phyloP scores from a whole-genome alignment of 2,888 invertebrate genomes.

The Heliconius cydno region DNA sequence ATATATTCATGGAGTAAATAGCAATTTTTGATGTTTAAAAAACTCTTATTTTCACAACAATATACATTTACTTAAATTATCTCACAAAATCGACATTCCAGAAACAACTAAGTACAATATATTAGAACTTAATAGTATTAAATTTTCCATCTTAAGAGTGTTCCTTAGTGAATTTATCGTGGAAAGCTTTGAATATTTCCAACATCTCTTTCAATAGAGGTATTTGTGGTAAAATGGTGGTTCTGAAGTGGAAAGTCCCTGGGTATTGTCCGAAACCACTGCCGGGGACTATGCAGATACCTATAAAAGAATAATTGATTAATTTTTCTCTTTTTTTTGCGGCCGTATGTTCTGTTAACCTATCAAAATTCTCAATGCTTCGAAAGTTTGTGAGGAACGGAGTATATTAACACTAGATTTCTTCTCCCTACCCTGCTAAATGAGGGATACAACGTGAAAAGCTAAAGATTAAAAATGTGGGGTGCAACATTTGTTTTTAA shows the following conservation, averaged over 20 bases:
- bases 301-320: slow-evolving; percentile 64
- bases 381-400: too few relatives aligned
- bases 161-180: slow-evolving; percentile 87
- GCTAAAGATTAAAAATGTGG: too few relatives aligned
- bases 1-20: too few relatives aligned
- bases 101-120: neutral
- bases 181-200: slow-evolving; percentile 91
- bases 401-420: too few relatives aligned
- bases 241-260: slow-evolving; percentile 97
- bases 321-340: neutral
- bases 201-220: slow-evolving; percentile 92
- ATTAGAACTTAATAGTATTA: neutral
- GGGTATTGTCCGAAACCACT: slow-evolving; percentile 97
- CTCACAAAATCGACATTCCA: neutral
- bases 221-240: slow-evolving; percentile 96
- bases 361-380: too few relatives aligned
- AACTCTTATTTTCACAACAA: neutral
- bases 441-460: too few relatives aligned
- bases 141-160: slow-evolving; percentile 55
- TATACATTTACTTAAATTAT: neutral
- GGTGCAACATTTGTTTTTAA: too few relatives aligned
- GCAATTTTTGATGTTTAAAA: neutral
- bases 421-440: too few relatives aligned
- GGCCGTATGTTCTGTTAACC: neutral
- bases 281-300: slow-evolving; percentile 97